Evolutionary conservation across 2,888 invertebrate species (phyloP).

Genomic region (Nowickia ferox): DNA sequence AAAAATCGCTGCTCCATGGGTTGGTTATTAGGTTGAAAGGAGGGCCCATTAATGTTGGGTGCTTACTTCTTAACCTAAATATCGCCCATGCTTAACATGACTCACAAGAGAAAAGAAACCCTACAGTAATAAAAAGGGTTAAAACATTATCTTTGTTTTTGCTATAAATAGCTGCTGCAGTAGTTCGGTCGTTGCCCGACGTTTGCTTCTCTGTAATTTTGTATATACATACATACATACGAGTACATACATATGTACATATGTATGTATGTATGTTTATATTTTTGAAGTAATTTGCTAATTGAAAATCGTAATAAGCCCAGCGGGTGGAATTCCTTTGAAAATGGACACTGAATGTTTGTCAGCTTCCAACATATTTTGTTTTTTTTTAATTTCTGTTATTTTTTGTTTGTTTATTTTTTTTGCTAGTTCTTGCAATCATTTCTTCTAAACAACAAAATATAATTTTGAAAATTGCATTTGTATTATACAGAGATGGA

Average conservation of each 20-base stretch:
- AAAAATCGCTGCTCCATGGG: no score
- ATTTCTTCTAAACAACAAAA: slow-evolving; percentile 57
- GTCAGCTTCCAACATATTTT: slow-evolving; percentile 52
- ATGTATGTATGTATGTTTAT: slow-evolving; percentile 29
- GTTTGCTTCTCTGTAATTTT: slow-evolving; percentile 2
- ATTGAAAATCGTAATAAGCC: slow-evolving; percentile 82
- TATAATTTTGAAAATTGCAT: slow-evolving; percentile 71
- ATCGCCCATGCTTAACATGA: neutral
- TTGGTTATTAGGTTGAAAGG: no score
- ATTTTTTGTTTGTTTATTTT: slow-evolving; percentile 13
- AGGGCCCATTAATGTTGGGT: no score
- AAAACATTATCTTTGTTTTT: slow-evolving; percentile 7
- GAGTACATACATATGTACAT: no score
- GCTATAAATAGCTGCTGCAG: slow-evolving; percentile 15
- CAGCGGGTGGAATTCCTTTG: slow-evolving; percentile 75
- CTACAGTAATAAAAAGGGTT: slow-evolving; percentile 15
- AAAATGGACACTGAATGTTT: slow-evolving; percentile 66
- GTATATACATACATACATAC: neutral
- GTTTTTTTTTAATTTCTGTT: slow-evolving; percentile 39
- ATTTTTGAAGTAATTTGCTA: slow-evolving; percentile 79
- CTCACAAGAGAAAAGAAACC: neutral
- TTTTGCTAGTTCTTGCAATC: slow-evolving; percentile 39
- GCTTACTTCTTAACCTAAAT: no score
- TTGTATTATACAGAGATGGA: slow-evolving; percentile 45
- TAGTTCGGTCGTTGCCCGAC: slow-evolving; percentile 21